Percentiles rank a stretch among this genome's conserved stretches.
Evolutionary conservation across 2,888 invertebrate genomes (phyloP).

Genomic region (Calameuta filiformis): DNA sequence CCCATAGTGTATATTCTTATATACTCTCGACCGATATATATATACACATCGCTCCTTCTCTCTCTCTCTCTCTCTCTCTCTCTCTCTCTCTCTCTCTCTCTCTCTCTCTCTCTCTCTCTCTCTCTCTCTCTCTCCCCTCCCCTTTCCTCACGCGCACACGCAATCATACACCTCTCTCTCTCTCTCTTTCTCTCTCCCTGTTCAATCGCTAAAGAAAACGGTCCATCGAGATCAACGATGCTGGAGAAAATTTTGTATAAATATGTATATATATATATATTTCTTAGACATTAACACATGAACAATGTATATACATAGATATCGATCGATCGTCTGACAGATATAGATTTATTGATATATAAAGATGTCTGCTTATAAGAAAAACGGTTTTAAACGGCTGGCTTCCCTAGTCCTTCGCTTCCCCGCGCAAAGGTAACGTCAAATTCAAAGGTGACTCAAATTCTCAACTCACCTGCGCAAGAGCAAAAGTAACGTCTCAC

Average conservation of each 20-base stretch:
- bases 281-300: not conserved
- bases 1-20: no score
- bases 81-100: constrained; percentile 11
- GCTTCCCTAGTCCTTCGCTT: constrained; percentile 65
- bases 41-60: not conserved
- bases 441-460: constrained; percentile 64
- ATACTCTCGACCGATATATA: not conserved
- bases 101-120: constrained; percentile 3
- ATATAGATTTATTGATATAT: no score
- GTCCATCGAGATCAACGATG: constrained; percentile 49
- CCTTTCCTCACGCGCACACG: constrained; percentile 4
- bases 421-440: constrained; percentile 64
- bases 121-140: constrained; percentile 4
- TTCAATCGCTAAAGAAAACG: constrained; percentile 29
- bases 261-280: constrained; percentile 18
- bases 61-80: constrained; percentile 10
- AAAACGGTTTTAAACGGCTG: constrained; percentile 53
- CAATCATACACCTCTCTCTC: not conserved
- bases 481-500: constrained; percentile 59
- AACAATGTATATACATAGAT: no score
- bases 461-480: constrained; percentile 66
- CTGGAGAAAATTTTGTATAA: constrained; percentile 41
- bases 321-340: no score
- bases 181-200: constrained; percentile 7
- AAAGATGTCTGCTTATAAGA: not conserved